Conservation (phyloP, 23 tunicate species). For the Styela clava region DNA sequence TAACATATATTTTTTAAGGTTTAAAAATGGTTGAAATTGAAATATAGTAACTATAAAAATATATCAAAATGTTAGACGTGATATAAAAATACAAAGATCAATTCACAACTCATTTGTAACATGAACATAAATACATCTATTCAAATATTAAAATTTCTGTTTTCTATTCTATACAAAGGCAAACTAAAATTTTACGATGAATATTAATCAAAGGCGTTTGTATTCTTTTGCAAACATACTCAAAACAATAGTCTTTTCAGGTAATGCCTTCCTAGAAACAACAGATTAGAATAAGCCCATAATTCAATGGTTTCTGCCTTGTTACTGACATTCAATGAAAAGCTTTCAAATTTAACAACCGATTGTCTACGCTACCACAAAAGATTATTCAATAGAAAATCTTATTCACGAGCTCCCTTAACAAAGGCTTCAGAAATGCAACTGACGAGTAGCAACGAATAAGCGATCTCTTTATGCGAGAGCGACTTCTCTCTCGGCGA, state of each 20-base stretch:
- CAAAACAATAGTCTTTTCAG: slow-evolving; percentile 31
- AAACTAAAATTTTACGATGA: not conserved
- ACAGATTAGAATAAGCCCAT: slow-evolving; percentile 19
- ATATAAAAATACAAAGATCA: no score
- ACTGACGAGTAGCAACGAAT: slow-evolving; percentile 16
- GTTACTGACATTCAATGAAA: slow-evolving; percentile 28
- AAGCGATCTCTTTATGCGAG: slow-evolving; percentile 11
- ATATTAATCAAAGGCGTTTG: not conserved
- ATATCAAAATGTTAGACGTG: not conserved
- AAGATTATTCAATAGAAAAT: slow-evolving; percentile 28
- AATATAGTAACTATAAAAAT: not conserved
- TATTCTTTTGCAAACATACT: not conserved
- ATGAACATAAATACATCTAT: not conserved
- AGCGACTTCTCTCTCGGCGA: slow-evolving; percentile 27
- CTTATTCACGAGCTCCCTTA: slow-evolving; percentile 41
- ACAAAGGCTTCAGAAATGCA: slow-evolving; percentile 34
- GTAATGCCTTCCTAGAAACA: slow-evolving; percentile 21
- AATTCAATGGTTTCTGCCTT: slow-evolving; percentile 21
- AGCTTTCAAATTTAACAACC: slow-evolving; percentile 40
- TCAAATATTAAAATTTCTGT: not conserved
- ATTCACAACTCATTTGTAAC: no score
- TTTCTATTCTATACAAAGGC: slow-evolving; percentile 11
- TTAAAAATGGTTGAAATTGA: not conserved
- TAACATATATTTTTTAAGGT: slow-evolving; percentile 34
- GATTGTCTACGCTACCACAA: slow-evolving; percentile 33